Evolutionary conservation across 2,797 vertebrate species (phyloP), one percentile per base, ranked within the genome.

Genomic region (Dallia pectoralis): DNA sequence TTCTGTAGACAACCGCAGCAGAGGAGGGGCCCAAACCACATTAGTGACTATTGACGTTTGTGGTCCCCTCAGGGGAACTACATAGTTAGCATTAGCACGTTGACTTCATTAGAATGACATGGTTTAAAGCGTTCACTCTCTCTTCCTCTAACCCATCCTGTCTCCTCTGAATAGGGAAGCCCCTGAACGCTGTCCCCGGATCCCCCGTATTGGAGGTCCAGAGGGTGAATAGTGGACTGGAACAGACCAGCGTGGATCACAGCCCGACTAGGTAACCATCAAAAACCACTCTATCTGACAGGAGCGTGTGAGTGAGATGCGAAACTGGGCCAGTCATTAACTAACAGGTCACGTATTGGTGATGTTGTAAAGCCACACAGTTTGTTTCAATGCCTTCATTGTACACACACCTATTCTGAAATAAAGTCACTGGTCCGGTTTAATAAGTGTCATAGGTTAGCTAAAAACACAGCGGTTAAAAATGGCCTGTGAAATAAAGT

Each of bases 201-300:
- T 85, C 72, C 85, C 76, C 25, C 61, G 70, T 72, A 49, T 87
- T 86, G 67, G 84, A 70, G 16, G 82, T 85, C 49, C 89, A 77
- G 47, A 70, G 65, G 9, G 77, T 79, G 1, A 87, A 81, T 82
- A 71, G 81, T 49, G 79, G 70, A n/a, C 47, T 72, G 25, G 81
- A 84, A 65, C 86, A 77, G 59, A 66, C 72, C 63, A 86, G 53
- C 83, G 65, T 32, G 70, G 44, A 67, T 69, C 56, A 67, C 33
- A 79, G 32, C 74, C 73, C 70, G 71, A 91, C 91, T 15, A 90
- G 89, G 92, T 93, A 72, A 82, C 77, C 59, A 66, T 0, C 9
- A 44, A 36, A 11, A 19, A 49, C 51, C 51, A 53, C 51, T 53
- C 9, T 48, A 12, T 27, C 27, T 67, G 49, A 49, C 77, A 53